A percentile compares a stretch with the other conserved stretches of the same genome.
Conservation (phyloP, 2,113 vertebrate species). For the Dicrurus megarhynchus region DNA sequence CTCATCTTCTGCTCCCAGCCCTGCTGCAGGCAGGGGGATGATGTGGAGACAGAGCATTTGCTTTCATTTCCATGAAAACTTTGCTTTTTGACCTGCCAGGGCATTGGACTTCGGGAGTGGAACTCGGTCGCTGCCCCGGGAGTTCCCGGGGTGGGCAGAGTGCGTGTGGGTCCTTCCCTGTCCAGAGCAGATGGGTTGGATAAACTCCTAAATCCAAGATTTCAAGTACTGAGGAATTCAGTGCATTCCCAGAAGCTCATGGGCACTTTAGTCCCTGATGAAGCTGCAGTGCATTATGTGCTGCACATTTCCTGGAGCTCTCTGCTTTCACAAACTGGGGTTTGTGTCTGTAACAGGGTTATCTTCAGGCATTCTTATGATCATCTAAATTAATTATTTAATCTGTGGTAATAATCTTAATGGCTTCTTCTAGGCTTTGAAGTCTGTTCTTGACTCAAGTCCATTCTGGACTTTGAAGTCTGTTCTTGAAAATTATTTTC, state of each 20-base stretch:
- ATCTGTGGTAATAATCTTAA: background rate
- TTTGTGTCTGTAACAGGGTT: background rate
- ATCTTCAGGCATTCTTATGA: background rate
- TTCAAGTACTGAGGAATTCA: background rate
- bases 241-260: background rate
- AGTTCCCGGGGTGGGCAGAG: background rate
- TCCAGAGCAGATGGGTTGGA: background rate
- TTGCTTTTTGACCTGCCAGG: background rate
- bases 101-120: accelerated
- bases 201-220: background rate
- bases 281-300: background rate
- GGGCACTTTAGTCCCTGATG: background rate
- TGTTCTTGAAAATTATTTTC: background rate
- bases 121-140: accelerated
- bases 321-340: background rate
- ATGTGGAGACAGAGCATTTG: background rate
- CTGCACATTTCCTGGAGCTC: background rate
- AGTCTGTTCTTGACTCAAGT: background rate
- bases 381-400: background rate
- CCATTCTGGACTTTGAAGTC: background rate
- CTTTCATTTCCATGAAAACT: background rate
- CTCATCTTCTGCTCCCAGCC: background rate
- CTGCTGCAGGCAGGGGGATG: background rate
- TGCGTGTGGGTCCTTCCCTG: accelerated
- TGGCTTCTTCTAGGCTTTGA: background rate